Percentiles rank a stretch among this genome's conserved stretches.
phyloP scores from a whole-genome alignment of 92 coral and sea anemone species.

The Hydrozoanthus gracilis region DNA sequence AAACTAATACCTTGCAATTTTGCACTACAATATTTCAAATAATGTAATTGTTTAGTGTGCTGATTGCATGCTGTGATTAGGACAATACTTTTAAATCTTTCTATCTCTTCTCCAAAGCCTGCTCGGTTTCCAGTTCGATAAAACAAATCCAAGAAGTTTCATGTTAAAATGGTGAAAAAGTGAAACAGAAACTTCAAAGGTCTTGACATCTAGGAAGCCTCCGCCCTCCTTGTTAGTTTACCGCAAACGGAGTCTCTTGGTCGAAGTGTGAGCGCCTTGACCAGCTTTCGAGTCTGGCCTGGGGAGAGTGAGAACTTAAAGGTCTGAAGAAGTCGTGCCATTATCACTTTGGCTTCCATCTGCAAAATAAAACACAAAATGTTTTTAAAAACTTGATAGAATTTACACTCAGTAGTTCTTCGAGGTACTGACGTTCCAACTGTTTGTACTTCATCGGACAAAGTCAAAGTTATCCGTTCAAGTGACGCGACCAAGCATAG shows the following conservation, averaged over 20 bases:
- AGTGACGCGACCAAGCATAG: neutral
- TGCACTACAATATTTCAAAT: too few species aligned
- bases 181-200: too few species aligned
- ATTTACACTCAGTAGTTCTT: neutral
- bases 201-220: neutral
- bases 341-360: conserved; percentile 41
- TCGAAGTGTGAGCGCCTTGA: conserved; percentile 30
- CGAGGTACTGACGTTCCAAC: neutral
- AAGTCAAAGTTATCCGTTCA: neutral
- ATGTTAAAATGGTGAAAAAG: too few species aligned
- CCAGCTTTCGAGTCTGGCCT: conserved; percentile 7
- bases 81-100: too few species aligned
- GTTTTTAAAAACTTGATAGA: neutral
- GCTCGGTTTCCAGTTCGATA: too few species aligned
- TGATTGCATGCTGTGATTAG: too few species aligned
- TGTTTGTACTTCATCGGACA: neutral
- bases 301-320: conserved; percentile 36
- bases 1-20: too few species aligned
- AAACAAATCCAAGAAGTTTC: too few species aligned
- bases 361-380: neutral
- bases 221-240: neutral
- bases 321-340: conserved; percentile 32
- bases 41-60: too few species aligned
- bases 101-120: too few species aligned
- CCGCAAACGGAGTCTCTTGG: conserved; percentile 23